Base-by-base conservation (phyloP, 2,797 vertebrate genomes). In the Ctenopoma kingsleyae region DNA sequence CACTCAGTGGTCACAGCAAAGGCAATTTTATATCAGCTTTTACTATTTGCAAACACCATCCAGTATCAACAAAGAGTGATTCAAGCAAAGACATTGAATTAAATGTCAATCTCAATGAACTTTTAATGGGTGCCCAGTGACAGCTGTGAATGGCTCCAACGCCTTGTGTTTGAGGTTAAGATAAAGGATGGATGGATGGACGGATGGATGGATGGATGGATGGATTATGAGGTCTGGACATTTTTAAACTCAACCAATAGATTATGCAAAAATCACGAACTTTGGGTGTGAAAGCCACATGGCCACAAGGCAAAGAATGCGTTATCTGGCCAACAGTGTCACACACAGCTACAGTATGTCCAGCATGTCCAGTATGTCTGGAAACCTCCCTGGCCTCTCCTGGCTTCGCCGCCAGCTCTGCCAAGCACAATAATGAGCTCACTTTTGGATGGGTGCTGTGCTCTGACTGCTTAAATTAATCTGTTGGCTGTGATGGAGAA, bases 401-500 rank as follows among this genome's bases (percentile, higher is more conserved):
- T 56, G 54, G 49, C 67, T 67, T 73, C 56, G 67, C 54, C 38
- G 23, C 15, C 16, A 4, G 0, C 74, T 68, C 52, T 82, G 84
- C 74, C 65, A 84, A 80, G 54, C n/a, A 74, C 55, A 84, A 82
- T 65, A 68, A 61, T 72, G 63, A 78, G 61, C 57, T 80, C 44
- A 78, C 40, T 55, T 43, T 55, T 81, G 63, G 54, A 70, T 16
- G 11, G 40, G 8, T 52, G 32, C 60, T 64, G 23, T 23, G 19
- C 46, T 54, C 71, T 73, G 8, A 2, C 58, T 44, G 52, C 69
- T 71, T 55, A 65, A 43, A 57, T 71, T 17, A 59, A 70, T 53
- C 2, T 66, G 36, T 49, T 63, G 40, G 70, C 75, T 83, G 50
- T 25, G 16, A 16, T 20, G 5, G 4, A 40, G 43, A 23, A 38